Evolutionary conservation across 2,888 invertebrate genomes (phyloP), one percentile per base, ranked within the genome.

Genomic region (Leistus spinibarbis): DNA sequence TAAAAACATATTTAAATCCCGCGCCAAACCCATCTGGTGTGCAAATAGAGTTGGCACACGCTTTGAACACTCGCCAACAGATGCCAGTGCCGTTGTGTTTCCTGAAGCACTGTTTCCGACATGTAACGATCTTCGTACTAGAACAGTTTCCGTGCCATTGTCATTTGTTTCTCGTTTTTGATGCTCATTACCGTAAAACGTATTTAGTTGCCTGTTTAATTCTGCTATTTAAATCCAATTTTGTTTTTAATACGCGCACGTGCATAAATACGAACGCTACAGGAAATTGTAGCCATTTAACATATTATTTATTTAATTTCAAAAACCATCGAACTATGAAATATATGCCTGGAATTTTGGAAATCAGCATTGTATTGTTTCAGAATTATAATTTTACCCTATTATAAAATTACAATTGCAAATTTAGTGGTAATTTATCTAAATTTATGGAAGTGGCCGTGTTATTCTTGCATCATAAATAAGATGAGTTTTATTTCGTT

Each of bases 41-140:
- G 56, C 40, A 56, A 40, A 23, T 27, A 64, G 54, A 54, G 64
- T 54, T 10, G 23, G 4, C 54, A 19, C 20, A 57, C 54, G 66
- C 60, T 72, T 72, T 57, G 19, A 56, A 56, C 57, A 56, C 9
- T 65, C 27, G 65, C 56, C 72, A 56, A 56, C 64, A 72, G 72
- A 72, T 72, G 72, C 56, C 65, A 65, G 64, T 16, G 57, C 63
- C 54, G 70, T 72, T 57, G 27, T 16, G 60, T 60, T 19, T 13
- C 13, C 22, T 19, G 13, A 60, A 60, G 16, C 19, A 20, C 13
- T 16, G 60, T 16, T 56, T 27, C 57, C 27, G 64, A 65, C n/a
- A 72, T 72, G 23, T 72, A 72, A 72, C 72, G 72, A 72, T 72
- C 72, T 57, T 54, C 17, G 23, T 19, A 27, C 27, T 20, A 40